Conservation (phyloP, 2,888 invertebrate species). For the Leptura quadrifasciata region DNA sequence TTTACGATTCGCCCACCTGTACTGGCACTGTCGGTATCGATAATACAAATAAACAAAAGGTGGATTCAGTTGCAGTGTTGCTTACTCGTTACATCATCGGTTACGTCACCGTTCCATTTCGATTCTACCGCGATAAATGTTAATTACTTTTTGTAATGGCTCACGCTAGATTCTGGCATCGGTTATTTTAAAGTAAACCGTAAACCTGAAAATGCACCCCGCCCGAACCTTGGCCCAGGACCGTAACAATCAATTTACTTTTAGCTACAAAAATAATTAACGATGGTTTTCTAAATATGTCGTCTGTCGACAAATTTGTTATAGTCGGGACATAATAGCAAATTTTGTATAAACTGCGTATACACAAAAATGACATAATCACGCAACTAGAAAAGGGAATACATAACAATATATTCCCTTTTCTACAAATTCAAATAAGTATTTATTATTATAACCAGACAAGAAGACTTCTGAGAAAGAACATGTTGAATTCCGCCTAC, state of each 20-base stretch:
- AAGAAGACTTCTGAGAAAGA: no score
- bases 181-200: conserved; percentile 12
- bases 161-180: conserved; percentile 7
- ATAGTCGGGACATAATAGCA: no score
- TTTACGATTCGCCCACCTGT: neutral
- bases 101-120: conserved; percentile 44
- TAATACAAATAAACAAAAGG: conserved; percentile 45
- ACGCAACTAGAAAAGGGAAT: no score
- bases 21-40: neutral
- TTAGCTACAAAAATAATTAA: no score
- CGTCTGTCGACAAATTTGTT: no score
- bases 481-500: no score
- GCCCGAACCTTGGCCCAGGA: neutral
- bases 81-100: conserved; percentile 35
- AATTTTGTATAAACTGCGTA: no score
- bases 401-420: no score
- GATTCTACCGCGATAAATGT: neutral
- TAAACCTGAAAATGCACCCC: conserved; percentile 5
- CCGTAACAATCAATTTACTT: neutral
- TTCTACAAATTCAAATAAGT: no score
- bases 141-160: conserved; percentile 13
- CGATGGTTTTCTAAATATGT: no score
- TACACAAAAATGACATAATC: no score
- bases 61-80: conserved; percentile 33
- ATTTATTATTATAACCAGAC: no score